Base-by-base conservation (phyloP, 2,888 invertebrate species). In the Acronicta alni region DNA sequence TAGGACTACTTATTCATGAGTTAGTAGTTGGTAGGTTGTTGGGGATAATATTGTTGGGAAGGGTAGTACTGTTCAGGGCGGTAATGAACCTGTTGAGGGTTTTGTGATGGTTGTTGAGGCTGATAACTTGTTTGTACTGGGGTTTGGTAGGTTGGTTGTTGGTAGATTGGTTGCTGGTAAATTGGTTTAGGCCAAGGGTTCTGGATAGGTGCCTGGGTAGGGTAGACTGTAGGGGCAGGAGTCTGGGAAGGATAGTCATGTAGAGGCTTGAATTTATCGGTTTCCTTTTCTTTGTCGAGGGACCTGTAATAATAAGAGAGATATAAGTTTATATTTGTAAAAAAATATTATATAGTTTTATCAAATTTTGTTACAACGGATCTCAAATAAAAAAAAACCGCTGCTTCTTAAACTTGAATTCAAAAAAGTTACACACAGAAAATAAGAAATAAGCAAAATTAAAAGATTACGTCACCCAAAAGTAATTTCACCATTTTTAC, bases 131-230 rank as follows among this genome's bases (percentile, higher is more conserved):
- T 15, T 14, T 68, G 15, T 67, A 71, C 61, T 0, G 77, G 72
- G 5, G 80, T 81, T 44, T 74, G 63, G 63, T 76, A 72, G 6
- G 47, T 46, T 7, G 69, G 75, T 41, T 67, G 69, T 4, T 56
- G 56, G 12, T 43, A 37, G 18, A 51, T 46, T 2, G 17, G 55
- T 46, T 2, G 17, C 15, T n/a, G n/a, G 3, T 59, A 48, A 0
- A 30, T 2, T 15, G 49, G 49, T 7, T 54, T 26, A 1, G 65
- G 12, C 0, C 3, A 64, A 6, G 75, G 77, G 35, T 76, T 63
- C 44, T 75, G 67, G 6, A 61, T 62, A 14, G 72, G 88, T 72
- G 88, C 87, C 45, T 88, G 89, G 48, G 86, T 87, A 3, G 89
- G 89, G 53, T 85, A 87, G 47, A 58, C 32, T 4, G 57, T 74